These are phyloP conservation scores for Oryctes rhinoceros DNA, from an alignment of 1,140 invertebrate genomes.

Conservation along the genomic window DNA sequence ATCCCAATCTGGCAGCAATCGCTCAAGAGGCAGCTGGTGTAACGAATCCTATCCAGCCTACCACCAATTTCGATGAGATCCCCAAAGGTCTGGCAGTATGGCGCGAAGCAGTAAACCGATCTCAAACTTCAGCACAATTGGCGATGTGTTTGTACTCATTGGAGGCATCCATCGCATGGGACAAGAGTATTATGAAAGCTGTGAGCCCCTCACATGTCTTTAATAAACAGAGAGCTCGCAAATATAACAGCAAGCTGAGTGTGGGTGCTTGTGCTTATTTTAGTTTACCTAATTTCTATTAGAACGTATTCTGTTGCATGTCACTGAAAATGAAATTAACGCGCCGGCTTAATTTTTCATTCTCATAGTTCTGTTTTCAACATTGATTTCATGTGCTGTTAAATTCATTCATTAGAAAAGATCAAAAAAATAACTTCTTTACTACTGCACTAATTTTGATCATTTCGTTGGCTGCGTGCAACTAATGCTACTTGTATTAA, in stretches of 20 bases:
- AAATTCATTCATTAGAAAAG: conserved; percentile 31
- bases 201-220: conserved; percentile 71
- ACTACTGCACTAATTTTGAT: conserved; percentile 40
- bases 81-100: conserved; percentile 82
- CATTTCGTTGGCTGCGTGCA: conserved; percentile 37
- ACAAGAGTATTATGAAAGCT: conserved; percentile 99
- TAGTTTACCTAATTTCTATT: conserved; percentile 49
- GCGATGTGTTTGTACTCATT: conserved; percentile 90
- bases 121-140: conserved; percentile 87
- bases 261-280: conserved; percentile 61
- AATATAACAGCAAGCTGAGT: conserved; percentile 62
- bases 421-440: conserved; percentile 20
- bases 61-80: conserved; percentile 59
- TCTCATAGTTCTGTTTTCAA: neutral
- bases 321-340: conserved; percentile 31
- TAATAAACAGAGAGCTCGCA: conserved; percentile 61
- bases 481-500: conserved; percentile 39
- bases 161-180: conserved; percentile 94
- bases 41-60: conserved; percentile 44
- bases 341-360: neutral
- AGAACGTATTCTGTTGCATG: conserved; percentile 32
- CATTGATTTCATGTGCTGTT: neutral
- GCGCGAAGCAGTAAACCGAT: conserved; percentile 85
- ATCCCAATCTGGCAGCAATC: conserved; percentile 65
- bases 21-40: conserved; percentile 62